Base-by-base conservation (phyloP, 2,113 vertebrate species). In the Globicephala melas region DNA sequence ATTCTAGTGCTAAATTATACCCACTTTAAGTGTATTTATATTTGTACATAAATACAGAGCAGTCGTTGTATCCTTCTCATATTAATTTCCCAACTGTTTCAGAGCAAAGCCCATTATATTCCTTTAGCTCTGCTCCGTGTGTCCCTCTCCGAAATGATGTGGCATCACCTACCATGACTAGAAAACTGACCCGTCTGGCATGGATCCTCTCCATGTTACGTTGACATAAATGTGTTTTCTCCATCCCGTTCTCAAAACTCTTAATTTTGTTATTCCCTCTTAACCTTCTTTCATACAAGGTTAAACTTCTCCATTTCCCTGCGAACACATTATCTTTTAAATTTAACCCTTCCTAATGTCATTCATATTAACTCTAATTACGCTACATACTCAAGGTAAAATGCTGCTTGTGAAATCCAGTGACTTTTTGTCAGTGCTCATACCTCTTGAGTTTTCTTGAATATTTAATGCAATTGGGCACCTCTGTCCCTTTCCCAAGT, bases 291-390 rank as follows among this genome's bases (percentile, higher is more conserved):
- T 65, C 10, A 58, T 13, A 77, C 28, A 55, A 84, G 58, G 25
- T 71, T n/a, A 76, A 83, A 55, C 70, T 62, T 94, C 14, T 33
- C 36, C 8, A 63, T 53, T 79, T 89, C 58, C 47, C 33, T 31
- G 12, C 17, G 8, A 55, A 67, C 6, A 36, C 55, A 36, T 93
- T 25, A 68, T 33, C 8, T 62, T 71, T 86, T 55, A 31, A 58
- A 18, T 18, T 33, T 91, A 55, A 84, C 28, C 58, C 33, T 62
- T 60, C 47, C 47, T 87, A n/a, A 89, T 70, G n/a, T 50, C 33
- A 71, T 85, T 89, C 63, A 71, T 8, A 21, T 28, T 20, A 79
- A 71, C n/a, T 85, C n/a, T 83, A 41, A 67, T 89, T 55, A 71
- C 82, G 63, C 33, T 65, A 50, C 11, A 65, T 18, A 38, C 28